Conservation (phyloP, 2,113 vertebrate species). For the Leptobrachium leishanense region DNA sequence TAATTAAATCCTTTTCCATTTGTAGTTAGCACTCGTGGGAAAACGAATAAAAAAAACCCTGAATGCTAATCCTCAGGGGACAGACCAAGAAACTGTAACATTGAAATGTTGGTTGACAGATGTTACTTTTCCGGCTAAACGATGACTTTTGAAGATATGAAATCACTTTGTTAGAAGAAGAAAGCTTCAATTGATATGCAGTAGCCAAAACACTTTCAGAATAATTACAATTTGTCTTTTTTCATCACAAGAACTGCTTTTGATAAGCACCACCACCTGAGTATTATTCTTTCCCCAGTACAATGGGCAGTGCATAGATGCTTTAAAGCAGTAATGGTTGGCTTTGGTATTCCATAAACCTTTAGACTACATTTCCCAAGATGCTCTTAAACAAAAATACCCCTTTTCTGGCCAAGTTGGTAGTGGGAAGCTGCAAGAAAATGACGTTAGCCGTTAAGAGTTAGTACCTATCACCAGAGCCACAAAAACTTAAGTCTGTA, state of each 20-base stretch:
- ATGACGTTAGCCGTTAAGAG: too few species aligned
- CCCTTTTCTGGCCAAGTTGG: too few species aligned
- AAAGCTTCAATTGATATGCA: conserved; percentile 41
- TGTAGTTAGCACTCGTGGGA: conserved; percentile 32
- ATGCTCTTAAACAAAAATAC: too few species aligned
- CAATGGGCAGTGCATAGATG: too few species aligned
- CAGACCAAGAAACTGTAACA: conserved; percentile 27
- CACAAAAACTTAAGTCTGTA: too few species aligned
- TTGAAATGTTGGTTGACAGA: conserved; percentile 43
- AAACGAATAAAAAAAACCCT: conserved; percentile 33
- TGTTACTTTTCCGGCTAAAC: conserved; percentile 36
- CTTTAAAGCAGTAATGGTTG: too few species aligned
- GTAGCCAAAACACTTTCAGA: conserved; percentile 23
- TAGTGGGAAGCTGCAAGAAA: too few species aligned
- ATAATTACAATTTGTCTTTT: conserved; percentile 42
- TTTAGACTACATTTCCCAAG: too few species aligned
- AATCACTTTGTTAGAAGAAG: conserved; percentile 39
- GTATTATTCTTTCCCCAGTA: too few species aligned
- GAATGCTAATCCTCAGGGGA: conserved; percentile 29
- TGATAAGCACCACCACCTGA: too few species aligned
- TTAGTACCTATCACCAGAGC: too few species aligned
- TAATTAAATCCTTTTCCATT: conserved; percentile 44
- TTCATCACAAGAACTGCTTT: neutral
- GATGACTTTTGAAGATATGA: conserved; percentile 42
- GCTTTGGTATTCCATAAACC: too few species aligned